These are phyloP conservation scores for Arrhamphus sclerolepis DNA, from an alignment of 2,797 vertebrate species.

Conservation along the genomic window DNA sequence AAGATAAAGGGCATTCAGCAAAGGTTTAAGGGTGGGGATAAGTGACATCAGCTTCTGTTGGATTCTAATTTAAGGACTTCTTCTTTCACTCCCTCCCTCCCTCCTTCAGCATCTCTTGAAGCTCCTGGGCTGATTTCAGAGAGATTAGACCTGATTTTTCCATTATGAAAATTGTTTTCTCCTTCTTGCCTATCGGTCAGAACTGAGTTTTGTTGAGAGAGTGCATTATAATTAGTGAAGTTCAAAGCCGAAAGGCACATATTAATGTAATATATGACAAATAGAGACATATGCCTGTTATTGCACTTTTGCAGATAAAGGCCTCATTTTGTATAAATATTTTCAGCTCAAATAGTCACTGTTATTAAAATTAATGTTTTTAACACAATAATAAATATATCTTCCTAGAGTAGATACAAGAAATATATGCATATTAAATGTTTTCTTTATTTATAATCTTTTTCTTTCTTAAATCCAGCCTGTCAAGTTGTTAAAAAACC, in stretches of 20 bases:
- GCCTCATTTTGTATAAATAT: too few relatives aligned
- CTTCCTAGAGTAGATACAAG: too few relatives aligned
- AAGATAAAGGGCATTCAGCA: conserved; percentile 44
- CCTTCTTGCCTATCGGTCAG: conserved; percentile 20
- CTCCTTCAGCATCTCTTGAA: conserved; percentile 19
- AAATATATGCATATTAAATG: too few relatives aligned
- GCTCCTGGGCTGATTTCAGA: conserved; percentile 39
- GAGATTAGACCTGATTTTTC: conserved; percentile 70
- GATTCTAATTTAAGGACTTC: conserved; percentile 55
- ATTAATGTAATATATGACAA: too few relatives aligned
- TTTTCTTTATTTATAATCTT: too few relatives aligned
- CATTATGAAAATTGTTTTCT: conserved; percentile 78
- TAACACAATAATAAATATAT: too few relatives aligned
- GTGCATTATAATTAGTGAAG: conserved; percentile 39
- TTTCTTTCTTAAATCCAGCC: too few relatives aligned
- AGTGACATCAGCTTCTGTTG: conserved; percentile 46
- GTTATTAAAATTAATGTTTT: too few relatives aligned
- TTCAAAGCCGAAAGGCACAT: conserved; percentile 24
- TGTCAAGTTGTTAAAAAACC: too few relatives aligned
- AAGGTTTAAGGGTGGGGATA: conserved; percentile 53
- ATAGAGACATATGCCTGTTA: too few relatives aligned
- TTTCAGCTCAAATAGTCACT: background rate
- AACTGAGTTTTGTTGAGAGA: conserved; percentile 42
- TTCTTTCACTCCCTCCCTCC: background rate
- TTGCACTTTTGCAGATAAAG: background rate